Conservation (phyloP, 2,888 invertebrate genomes). For the Parasteatoda lunata region DNA sequence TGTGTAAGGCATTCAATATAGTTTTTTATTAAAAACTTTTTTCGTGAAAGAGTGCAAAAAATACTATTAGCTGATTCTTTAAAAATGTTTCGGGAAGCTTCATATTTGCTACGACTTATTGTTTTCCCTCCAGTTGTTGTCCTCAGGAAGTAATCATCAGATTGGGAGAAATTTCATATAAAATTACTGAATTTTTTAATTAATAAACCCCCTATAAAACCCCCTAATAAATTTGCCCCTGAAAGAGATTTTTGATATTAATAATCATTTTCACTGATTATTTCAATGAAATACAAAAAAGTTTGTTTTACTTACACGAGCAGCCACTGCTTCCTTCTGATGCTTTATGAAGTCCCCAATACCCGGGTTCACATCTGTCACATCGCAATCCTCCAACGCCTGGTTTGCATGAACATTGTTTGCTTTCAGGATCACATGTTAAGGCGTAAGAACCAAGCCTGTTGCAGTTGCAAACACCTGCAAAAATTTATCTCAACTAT, state of each 20-base stretch:
- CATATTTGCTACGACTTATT: too few species aligned
- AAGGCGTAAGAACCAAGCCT: constrained; percentile 82
- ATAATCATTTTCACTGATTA: not conserved
- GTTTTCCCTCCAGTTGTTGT: too few species aligned
- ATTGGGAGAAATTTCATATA: too few species aligned
- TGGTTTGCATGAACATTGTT: constrained; percentile 87
- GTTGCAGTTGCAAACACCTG: constrained; percentile 81
- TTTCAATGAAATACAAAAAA: not conserved
- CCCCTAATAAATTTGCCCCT: not conserved
- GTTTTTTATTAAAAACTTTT: too few species aligned
- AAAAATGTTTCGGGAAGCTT: too few species aligned
- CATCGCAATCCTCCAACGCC: constrained; percentile 91
- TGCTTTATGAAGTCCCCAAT: constrained; percentile 85
- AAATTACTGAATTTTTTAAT: not conserved
- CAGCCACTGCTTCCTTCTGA: constrained; percentile 75
- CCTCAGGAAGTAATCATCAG: too few species aligned
- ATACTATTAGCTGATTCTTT: too few species aligned
- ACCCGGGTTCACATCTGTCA: constrained; percentile 78
- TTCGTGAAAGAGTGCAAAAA: too few species aligned
- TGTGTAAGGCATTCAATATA: too few species aligned
- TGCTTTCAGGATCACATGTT: constrained; percentile 84
- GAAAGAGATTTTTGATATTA: not conserved
- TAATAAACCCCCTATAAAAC: not conserved
- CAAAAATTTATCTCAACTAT: constrained; percentile 75
- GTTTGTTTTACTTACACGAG: constrained; percentile 72